A percentile compares a stretch with the other conserved stretches of the same genome.
Evolutionary conservation across 2,113 vertebrate genomes (phyloP).

Genomic region (Uria lomvia): DNA sequence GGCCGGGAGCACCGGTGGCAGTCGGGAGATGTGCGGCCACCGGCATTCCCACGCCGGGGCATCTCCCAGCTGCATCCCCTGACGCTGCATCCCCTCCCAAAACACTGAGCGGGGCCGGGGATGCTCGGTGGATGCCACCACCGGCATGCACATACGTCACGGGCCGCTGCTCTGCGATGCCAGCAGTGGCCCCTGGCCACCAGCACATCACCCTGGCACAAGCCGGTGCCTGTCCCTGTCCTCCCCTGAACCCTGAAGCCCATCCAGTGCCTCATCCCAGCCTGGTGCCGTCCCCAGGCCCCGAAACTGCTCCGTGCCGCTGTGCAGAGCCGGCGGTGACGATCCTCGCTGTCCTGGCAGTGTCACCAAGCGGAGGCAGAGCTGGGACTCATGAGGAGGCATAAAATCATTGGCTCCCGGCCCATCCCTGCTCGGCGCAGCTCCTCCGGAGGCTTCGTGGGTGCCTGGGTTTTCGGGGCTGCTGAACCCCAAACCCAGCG

Average conservation of each 20-base stretch:
- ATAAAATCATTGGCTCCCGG: background rate
- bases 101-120: rapidly evolving
- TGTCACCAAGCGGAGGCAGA: background rate
- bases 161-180: background rate
- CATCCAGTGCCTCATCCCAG: background rate
- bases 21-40: rapidly evolving
- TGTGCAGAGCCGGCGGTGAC: rapidly evolving
- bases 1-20: rapidly evolving
- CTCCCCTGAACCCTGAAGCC: background rate
- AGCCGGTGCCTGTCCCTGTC: background rate
- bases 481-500: background rate
- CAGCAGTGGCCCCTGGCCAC: background rate
- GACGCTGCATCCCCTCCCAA: background rate
- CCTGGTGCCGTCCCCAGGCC: background rate
- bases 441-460: background rate
- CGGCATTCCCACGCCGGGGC: background rate
- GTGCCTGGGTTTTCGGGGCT: background rate
- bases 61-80: background rate
- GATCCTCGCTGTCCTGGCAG: rapidly evolving
- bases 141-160: rapidly evolving
- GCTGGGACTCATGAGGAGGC: background rate
- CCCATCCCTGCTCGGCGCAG: background rate
- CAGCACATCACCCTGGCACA: background rate
- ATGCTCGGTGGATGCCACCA: background rate
- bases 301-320: background rate